phyloP scores from a whole-genome alignment of 2,113 vertebrate genomes.

The Bos taurus region DNA sequence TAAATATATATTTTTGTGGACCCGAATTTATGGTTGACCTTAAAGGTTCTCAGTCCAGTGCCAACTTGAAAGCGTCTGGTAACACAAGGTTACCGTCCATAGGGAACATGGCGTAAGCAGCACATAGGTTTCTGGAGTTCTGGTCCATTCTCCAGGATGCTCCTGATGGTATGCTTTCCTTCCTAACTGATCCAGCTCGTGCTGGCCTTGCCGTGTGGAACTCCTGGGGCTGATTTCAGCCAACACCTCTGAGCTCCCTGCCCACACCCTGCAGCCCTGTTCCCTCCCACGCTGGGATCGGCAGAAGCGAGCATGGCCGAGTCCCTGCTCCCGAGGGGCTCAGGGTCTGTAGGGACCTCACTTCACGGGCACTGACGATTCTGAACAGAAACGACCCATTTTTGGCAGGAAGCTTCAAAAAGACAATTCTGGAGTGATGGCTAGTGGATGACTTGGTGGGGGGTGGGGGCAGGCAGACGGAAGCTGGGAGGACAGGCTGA shows the following conservation, averaged over 20 bases:
- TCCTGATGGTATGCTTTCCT: background rate
- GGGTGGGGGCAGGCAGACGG: background rate
- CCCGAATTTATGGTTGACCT: background rate
- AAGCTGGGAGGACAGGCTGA: background rate
- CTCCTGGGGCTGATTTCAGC: background rate
- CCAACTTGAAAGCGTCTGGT: background rate
- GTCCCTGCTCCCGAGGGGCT: background rate
- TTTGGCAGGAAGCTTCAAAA: background rate
- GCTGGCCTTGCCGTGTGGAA: too few species aligned
- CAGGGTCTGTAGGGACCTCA: background rate
- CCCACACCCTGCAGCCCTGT: too few species aligned
- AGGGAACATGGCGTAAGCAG: background rate
- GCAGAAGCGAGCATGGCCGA: accelerated
- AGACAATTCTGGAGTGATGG: background rate
- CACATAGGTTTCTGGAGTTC: background rate
- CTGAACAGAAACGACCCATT: background rate
- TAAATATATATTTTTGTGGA: background rate
- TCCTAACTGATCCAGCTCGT: background rate
- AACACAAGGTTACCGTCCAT: background rate
- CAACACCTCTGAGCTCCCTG: background rate
- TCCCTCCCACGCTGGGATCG: too few species aligned
- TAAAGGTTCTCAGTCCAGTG: background rate
- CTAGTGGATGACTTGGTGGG: too few species aligned
- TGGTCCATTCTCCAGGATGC: background rate
- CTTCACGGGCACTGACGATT: background rate